A percentile compares a stretch with the other conserved stretches of the same genome.
These are phyloP conservation scores for Limanda limanda DNA, from an alignment of 2,113 vertebrate species.

Conservation along the genomic window DNA sequence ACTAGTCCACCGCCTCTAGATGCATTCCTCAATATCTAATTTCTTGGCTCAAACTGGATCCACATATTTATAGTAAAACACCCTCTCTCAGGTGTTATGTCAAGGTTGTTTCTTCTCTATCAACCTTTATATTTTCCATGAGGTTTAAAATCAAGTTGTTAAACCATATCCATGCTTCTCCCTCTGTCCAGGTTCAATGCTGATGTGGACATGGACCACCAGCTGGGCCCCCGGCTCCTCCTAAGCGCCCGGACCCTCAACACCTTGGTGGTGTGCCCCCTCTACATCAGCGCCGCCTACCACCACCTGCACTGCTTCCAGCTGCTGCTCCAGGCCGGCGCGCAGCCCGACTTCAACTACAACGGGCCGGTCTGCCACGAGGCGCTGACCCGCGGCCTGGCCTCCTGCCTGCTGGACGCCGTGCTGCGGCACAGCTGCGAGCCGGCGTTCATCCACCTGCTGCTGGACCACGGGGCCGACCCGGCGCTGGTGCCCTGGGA, in stretches of 20 bases:
- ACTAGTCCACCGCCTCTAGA: too few species aligned
- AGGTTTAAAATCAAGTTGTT: too few species aligned
- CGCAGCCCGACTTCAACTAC: slow-evolving; percentile 94
- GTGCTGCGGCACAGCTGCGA: slow-evolving; percentile 92
- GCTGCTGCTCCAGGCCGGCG: slow-evolving; percentile 90
- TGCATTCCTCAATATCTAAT: too few species aligned
- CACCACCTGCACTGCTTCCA: slow-evolving; percentile 92
- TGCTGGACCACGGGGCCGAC: slow-evolving; percentile 92
- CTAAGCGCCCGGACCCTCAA: slow-evolving; percentile 87
- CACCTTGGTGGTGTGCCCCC: slow-evolving; percentile 91
- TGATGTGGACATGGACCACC: slow-evolving; percentile 92
- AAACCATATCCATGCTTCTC: not conserved
- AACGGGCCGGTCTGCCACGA: slow-evolving; percentile 87
- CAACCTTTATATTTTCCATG: too few species aligned
- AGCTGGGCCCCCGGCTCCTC: slow-evolving; percentile 79
- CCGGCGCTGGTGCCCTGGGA: slow-evolving; percentile 88
- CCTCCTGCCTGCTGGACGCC: slow-evolving; percentile 91
- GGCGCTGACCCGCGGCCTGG: slow-evolving; percentile 86
- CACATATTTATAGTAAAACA: too few species aligned
- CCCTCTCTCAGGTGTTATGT: too few species aligned
- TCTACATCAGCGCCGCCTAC: slow-evolving; percentile 95
- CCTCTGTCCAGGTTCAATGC: slow-evolving; percentile 85
- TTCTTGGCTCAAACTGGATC: too few species aligned
- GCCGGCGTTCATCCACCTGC: slow-evolving; percentile 85
- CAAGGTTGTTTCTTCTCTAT: too few species aligned